Evolutionary conservation across 2,797 vertebrate species (phyloP).

Genomic region (Caiman crocodilus): DNA sequence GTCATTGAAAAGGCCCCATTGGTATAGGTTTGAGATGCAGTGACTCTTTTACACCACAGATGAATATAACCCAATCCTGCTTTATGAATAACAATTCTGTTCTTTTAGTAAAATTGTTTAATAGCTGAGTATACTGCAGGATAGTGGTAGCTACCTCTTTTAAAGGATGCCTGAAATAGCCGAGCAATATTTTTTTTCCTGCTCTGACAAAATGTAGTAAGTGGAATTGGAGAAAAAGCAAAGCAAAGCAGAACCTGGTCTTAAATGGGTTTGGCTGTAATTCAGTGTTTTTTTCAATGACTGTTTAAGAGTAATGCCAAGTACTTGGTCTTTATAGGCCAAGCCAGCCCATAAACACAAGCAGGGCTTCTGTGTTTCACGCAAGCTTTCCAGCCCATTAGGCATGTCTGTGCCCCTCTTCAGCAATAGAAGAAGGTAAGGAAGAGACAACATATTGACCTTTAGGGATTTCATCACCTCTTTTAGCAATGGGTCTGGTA

Average conservation of each 20-base stretch:
- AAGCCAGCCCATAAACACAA: neutral
- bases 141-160: conserved; percentile 24
- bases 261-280: neutral
- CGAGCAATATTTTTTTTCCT: conserved; percentile 25
- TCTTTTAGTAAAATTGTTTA: conserved; percentile 16
- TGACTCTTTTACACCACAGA: conserved; percentile 48
- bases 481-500: neutral
- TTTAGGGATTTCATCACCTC: neutral
- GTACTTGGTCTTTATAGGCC: neutral
- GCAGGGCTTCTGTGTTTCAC: neutral
- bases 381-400: neutral
- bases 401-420: neutral
- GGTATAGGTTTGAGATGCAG: neutral
- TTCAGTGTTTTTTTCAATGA: neutral
- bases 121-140: conserved; percentile 17
- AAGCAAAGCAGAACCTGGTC: conserved; percentile 19
- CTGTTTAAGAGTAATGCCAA: neutral
- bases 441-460: neutral
- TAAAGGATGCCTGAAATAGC: neutral
- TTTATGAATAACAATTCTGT: conserved; percentile 58
- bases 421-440: neutral
- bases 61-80: neutral
- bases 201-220: neutral
- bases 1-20: too few relatives aligned
- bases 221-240: conserved; percentile 20